Base-by-base conservation (phyloP, 2,113 vertebrate genomes). In the Muntiacus reevesi region DNA sequence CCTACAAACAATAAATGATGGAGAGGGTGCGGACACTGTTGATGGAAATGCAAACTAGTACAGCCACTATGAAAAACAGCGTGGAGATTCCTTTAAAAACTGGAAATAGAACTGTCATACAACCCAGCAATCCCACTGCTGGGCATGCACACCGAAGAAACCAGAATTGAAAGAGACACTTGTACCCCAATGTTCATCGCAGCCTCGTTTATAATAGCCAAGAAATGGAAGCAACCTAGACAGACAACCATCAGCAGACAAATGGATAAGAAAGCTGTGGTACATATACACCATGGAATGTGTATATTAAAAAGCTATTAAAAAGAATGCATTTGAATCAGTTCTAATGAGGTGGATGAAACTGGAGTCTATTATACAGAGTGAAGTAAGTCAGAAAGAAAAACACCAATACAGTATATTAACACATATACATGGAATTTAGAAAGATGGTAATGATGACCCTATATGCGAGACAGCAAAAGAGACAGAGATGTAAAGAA, bases 221-320 rank as follows among this genome's bases (percentile, higher is more conserved):
- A 17, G 64, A 67, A 33, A 67, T 67, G 33, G 8, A 67, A n/a
- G 2, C 62, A 67, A n/a, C 7, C 33, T 67, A 67, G 33, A 67
- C 9, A 67, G 64, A 67, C 10, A 17, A n/a, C 8, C 33, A 67
- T n/a, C 33, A 9, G 33, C 64, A 67, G 64, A n/a, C 0, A 2
- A 67, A n/a, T n/a, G 33, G 64, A 67, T 67, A n/a, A 67, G 62
- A 64, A 64, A n/a, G 62, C 62, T n/a, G 30, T 64, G 62, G 30
- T 64, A 17, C 13, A 33, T 64, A 8, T 64, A 64, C 30, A 17
- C 0, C 0, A 17, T 8, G 15, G 7, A 64, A 15, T 40, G 40
- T 40, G 40, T 40, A 40, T 64, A 8, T n/a, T 64, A 64, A 15
- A n/a, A 30, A n/a, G 30, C 30, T 4, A 64, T 33, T 64, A 4